These are phyloP conservation scores for Tribolium freemani DNA, from an alignment of 2,888 invertebrate species.

Conservation along the genomic window DNA sequence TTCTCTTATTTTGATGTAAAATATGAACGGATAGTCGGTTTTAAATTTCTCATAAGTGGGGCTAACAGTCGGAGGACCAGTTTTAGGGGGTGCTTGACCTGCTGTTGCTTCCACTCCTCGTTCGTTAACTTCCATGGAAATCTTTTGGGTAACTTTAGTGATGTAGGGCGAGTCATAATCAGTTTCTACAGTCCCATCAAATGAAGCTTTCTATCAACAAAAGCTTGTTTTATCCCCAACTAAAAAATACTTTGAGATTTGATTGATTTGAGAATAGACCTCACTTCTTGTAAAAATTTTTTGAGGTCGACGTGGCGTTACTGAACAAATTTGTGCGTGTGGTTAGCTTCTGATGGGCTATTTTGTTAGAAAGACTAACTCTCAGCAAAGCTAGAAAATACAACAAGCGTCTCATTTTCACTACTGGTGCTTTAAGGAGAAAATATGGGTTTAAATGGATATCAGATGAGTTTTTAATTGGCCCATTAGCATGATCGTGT, in stretches of 20 bases:
- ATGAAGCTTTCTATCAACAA: neutral
- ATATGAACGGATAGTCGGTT: constrained; percentile 12
- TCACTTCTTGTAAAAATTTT: neutral
- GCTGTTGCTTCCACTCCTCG: neutral
- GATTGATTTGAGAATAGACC: neutral
- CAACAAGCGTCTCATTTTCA: too few relatives aligned
- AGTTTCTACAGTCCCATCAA: neutral
- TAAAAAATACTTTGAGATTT: neutral
- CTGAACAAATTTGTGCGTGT: too few relatives aligned
- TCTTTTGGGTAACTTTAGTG: neutral
- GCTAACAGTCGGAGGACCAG: too few relatives aligned
- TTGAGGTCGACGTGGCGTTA: neutral
- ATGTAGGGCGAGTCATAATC: neutral
- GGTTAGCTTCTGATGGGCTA: too few relatives aligned
- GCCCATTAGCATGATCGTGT: neutral
- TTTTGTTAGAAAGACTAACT: too few relatives aligned
- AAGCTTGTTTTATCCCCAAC: neutral
- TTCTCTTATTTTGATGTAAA: constrained; percentile 3
- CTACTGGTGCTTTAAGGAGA: too few relatives aligned
- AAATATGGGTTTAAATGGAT: too few relatives aligned
- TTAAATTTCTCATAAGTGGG: neutral
- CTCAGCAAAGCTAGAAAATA: too few relatives aligned
- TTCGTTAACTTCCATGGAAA: neutral
- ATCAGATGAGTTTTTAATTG: too few relatives aligned
- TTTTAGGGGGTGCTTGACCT: too few relatives aligned